Percentiles rank a stretch among this genome's conserved stretches.
Evolutionary conservation across 2,797 vertebrate species (phyloP).

Genomic region (Sebastes trivittatus): DNA sequence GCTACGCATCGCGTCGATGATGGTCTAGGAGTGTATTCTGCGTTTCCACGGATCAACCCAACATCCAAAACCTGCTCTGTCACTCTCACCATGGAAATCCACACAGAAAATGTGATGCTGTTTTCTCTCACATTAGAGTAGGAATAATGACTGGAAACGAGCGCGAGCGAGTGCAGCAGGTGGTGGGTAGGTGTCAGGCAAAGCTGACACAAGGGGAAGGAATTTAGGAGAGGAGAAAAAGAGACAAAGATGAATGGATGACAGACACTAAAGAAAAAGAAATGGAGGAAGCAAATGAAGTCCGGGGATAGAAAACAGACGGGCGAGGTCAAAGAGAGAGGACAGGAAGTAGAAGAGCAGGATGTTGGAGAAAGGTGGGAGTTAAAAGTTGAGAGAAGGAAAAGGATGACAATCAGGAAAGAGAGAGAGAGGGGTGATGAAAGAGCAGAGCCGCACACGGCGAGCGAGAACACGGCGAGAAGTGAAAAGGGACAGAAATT

Average conservation of each 20-base stretch:
- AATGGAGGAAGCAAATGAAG: conserved; percentile 15
- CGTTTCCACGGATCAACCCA: conserved; percentile 31
- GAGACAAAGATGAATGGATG: conserved; percentile 3
- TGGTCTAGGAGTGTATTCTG: conserved; percentile 36
- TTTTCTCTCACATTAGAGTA: neutral
- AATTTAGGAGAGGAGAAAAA: neutral
- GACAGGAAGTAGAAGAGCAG: conserved; percentile 19
- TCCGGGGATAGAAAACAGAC: conserved; percentile 46
- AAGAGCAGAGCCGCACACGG: conserved; percentile 11
- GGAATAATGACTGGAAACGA: neutral
- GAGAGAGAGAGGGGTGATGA: conserved; percentile 6
- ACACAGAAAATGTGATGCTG: neutral
- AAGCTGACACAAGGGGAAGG: neutral
- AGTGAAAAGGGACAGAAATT: conserved; percentile 20
- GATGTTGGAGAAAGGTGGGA: neutral
- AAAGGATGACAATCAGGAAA: conserved; percentile 10
- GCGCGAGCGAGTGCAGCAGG: conserved; percentile 21
- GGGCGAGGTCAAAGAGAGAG: conserved; percentile 12
- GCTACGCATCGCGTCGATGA: conserved; percentile 58
- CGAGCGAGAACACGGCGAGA: neutral
- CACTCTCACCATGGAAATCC: conserved; percentile 17
- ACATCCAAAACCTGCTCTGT: conserved; percentile 34
- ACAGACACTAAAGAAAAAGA: neutral
- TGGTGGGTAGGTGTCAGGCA: conserved; percentile 25
- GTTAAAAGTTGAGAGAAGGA: conserved; percentile 34